A percentile compares a stretch with the other conserved stretches of the same genome.
Conservation (phyloP, 2,113 vertebrate species). For the Egretta garzetta region DNA sequence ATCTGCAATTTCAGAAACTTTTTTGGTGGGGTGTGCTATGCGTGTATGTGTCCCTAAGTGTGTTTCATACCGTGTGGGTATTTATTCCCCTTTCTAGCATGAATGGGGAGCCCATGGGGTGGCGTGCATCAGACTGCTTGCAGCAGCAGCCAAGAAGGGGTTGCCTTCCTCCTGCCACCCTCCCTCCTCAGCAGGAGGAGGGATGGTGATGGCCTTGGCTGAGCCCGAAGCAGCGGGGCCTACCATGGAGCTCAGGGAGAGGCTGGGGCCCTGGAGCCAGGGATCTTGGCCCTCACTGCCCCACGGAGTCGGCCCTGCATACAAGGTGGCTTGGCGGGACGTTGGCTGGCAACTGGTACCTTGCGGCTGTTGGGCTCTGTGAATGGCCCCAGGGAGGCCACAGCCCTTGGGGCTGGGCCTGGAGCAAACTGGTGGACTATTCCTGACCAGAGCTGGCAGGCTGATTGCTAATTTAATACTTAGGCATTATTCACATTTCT, state of each 20-base stretch:
- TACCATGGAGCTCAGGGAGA: accelerated
- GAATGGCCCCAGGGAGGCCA: accelerated
- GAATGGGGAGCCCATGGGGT: accelerated
- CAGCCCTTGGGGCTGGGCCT: too few species aligned
- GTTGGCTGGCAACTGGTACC: neutral
- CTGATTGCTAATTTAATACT: neutral
- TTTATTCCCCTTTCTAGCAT: too few species aligned
- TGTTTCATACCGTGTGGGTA: accelerated
- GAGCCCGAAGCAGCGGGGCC: accelerated
- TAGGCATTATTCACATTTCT: neutral
- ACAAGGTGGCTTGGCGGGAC: accelerated
- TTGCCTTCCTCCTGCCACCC: too few species aligned
- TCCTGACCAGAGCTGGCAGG: neutral
- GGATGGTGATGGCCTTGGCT: neutral
- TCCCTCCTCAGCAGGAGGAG: neutral
- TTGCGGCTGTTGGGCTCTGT: accelerated
- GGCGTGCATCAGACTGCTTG: accelerated
- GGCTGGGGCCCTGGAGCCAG: neutral
- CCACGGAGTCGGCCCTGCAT: accelerated
- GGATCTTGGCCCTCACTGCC: neutral
- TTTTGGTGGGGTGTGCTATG: accelerated
- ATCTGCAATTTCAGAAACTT: neutral
- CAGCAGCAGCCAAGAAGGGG: neutral
- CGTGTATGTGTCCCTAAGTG: accelerated
- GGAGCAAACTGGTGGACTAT: neutral